phyloP scores from a whole-genome alignment of 92 coral and sea anemone genomes.

The Porites divaricata region DNA sequence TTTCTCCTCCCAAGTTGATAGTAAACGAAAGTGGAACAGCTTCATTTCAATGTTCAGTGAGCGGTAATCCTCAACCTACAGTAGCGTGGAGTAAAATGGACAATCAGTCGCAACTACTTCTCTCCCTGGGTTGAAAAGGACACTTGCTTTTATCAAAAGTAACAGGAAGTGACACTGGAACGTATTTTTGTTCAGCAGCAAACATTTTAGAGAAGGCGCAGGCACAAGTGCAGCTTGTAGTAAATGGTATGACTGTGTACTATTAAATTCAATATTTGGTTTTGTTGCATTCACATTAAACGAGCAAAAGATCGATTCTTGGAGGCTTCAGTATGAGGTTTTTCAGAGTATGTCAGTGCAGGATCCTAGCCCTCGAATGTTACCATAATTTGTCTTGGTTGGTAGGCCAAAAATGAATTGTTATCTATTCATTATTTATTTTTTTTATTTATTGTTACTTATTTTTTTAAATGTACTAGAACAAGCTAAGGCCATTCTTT shows the following conservation, averaged over 20 bases:
- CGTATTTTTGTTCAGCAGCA: conserved; percentile 27
- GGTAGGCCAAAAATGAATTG: too few relatives aligned
- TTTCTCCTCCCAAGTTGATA: conserved; percentile 3
- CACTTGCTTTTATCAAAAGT: neutral
- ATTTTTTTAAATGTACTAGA: too few relatives aligned
- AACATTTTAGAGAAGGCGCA: conserved; percentile 19
- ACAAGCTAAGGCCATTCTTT: too few relatives aligned
- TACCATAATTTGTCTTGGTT: too few relatives aligned
- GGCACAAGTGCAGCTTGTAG: conserved; percentile 15
- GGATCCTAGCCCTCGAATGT: too few relatives aligned
- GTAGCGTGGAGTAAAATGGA: conserved; percentile 13
- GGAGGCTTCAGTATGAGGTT: too few relatives aligned
- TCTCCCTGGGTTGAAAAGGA: neutral
- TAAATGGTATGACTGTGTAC: neutral
- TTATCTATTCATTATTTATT: too few relatives aligned
- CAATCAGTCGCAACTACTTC: neutral
- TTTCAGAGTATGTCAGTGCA: too few relatives aligned
- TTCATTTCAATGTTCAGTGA: conserved; percentile 9
- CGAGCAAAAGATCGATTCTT: too few relatives aligned
- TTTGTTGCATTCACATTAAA: neutral
- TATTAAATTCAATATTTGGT: neutral
- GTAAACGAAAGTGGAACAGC: conserved; percentile 5
- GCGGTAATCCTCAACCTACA: conserved; percentile 1
- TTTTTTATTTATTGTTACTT: too few relatives aligned
- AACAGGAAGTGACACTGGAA: neutral